phyloP scores from a whole-genome alignment of 2,797 vertebrate species.

The Hylomyscus alleni region DNA sequence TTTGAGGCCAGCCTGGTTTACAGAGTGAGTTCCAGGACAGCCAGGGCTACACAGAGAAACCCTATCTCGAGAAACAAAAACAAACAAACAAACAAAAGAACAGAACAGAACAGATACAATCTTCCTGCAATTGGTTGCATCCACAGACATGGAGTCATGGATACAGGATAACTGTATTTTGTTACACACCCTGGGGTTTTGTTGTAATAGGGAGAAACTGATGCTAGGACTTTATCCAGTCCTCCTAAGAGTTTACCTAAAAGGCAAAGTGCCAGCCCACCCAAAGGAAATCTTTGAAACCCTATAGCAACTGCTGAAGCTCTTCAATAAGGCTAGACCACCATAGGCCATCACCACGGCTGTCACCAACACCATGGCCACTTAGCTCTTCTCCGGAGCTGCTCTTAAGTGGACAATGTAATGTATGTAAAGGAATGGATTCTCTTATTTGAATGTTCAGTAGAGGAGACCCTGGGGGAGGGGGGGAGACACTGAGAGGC shows the following conservation, averaged over 20 bases:
- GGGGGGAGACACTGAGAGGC: background rate
- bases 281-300: background rate
- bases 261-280: background rate
- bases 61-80: too few species aligned
- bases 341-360: background rate
- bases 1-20: too few species aligned
- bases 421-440: background rate
- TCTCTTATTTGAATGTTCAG: fast-evolving
- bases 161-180: background rate
- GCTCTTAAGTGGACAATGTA: background rate
- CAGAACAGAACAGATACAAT: too few species aligned
- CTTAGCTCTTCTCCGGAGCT: background rate
- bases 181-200: background rate
- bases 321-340: background rate
- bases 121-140: background rate
- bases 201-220: background rate
- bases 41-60: too few species aligned
- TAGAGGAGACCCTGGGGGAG: background rate
- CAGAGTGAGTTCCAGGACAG: too few species aligned
- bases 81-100: too few species aligned
- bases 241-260: background rate
- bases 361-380: background rate
- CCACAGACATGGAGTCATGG: background rate
- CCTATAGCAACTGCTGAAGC: background rate
- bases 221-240: background rate